Evolutionary conservation across 2,113 vertebrate species (phyloP).

Genomic region (Entelurus aequoreus): DNA sequence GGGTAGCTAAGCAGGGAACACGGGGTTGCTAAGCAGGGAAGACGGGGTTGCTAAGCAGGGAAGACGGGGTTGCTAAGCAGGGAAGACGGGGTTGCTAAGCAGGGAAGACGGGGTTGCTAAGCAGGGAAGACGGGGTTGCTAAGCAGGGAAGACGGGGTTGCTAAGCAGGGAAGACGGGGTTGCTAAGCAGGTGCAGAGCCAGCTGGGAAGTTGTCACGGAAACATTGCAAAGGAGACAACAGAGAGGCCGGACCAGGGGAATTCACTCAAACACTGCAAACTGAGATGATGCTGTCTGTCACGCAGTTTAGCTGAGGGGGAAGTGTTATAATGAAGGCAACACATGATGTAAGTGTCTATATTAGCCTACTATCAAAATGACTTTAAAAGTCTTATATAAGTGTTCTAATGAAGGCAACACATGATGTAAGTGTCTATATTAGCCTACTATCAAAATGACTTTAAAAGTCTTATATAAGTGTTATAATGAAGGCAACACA

Average conservation of each 20-base stretch:
- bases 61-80: conserved; percentile 8
- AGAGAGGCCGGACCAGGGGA: neutral
- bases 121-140: conserved; percentile 8
- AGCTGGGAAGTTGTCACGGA: conserved; percentile 2
- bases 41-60: conserved; percentile 6
- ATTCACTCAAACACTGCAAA: neutral
- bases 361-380: too few relatives aligned
- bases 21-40: neutral
- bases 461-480: too few relatives aligned
- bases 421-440: too few relatives aligned
- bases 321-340: too few relatives aligned
- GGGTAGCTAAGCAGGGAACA: too few relatives aligned
- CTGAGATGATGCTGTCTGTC: neutral
- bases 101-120: conserved; percentile 11
- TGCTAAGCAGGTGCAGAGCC: conserved; percentile 16
- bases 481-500: too few relatives aligned
- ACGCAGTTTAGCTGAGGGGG: too few relatives aligned
- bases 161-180: conserved; percentile 7
- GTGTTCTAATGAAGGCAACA: too few relatives aligned
- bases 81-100: conserved; percentile 10
- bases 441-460: too few relatives aligned
- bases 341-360: too few relatives aligned
- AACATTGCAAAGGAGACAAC: neutral
- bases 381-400: too few relatives aligned
- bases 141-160: conserved; percentile 8